phyloP scores from a whole-genome alignment of 2,888 invertebrate genomes.

The Liodrosophila aerea region DNA sequence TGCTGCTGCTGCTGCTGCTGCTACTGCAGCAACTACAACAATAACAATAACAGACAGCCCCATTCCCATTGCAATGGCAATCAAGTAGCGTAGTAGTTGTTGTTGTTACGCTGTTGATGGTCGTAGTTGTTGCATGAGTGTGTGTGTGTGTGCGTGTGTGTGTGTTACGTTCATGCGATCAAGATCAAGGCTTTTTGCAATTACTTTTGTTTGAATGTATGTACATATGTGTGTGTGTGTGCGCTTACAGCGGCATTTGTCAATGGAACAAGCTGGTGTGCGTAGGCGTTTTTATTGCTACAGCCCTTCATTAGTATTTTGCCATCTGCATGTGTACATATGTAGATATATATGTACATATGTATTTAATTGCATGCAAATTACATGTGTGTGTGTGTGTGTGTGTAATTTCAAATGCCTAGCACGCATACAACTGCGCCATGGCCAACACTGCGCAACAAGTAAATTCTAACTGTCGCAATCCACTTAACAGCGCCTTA shows the following conservation, averaged over 20 bases:
- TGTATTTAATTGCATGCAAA: conserved; percentile 33
- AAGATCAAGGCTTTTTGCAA: conserved; percentile 78
- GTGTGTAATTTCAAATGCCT: conserved; percentile 51
- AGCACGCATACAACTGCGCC: conserved; percentile 52
- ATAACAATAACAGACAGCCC: conserved; percentile 25
- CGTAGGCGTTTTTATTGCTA: conserved; percentile 37
- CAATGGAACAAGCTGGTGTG: conserved; percentile 52
- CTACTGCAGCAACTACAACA: conserved; percentile 30
- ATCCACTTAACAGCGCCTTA: conserved; percentile 32
- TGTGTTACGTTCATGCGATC: conserved; percentile 65
- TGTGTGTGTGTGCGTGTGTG: conserved; percentile 23
- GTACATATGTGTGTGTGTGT: conserved; percentile 7
- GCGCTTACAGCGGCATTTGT: conserved; percentile 38
- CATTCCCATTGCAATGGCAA: conserved; percentile 45
- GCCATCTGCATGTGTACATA: background rate
- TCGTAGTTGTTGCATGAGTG: conserved; percentile 12
- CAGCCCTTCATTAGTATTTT: conserved; percentile 53
- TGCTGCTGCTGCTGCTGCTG: no score
- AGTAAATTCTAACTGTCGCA: conserved; percentile 66
- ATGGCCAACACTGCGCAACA: conserved; percentile 13
- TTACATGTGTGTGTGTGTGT: conserved; percentile 26
- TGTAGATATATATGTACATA: background rate
- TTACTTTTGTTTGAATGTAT: conserved; percentile 10
- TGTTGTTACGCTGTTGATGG: conserved; percentile 29
- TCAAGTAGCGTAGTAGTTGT: conserved; percentile 22